These are phyloP conservation scores for Carcina quercana DNA, from an alignment of 2,888 invertebrate genomes.

Conservation along the genomic window DNA sequence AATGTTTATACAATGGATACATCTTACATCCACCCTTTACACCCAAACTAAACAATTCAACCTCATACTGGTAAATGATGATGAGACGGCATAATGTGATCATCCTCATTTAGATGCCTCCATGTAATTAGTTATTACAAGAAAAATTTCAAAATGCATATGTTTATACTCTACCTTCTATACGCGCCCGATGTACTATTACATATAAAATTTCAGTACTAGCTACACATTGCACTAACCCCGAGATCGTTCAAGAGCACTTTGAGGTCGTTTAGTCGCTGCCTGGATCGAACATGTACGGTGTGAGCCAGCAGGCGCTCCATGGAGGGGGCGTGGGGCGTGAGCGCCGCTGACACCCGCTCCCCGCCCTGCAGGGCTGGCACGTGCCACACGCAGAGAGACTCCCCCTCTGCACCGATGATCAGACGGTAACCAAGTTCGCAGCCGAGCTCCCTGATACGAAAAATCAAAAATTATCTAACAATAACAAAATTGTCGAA, in stretches of 20 bases:
- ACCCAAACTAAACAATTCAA: too few relatives aligned
- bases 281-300: conserved; percentile 92
- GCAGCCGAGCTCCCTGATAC: conserved; percentile 81
- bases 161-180: too few relatives aligned
- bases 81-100: too few relatives aligned
- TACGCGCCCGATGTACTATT: too few relatives aligned
- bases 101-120: too few relatives aligned
- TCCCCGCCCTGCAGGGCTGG: conserved; percentile 72
- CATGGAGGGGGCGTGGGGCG: conserved; percentile 95
- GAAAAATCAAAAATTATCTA: too few relatives aligned
- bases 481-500: conserved; percentile 1
- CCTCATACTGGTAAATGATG: too few relatives aligned
- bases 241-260: conserved; percentile 81
- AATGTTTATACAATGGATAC: too few relatives aligned
- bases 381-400: conserved; percentile 74
- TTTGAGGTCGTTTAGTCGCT: conserved; percentile 87
- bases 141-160: too few relatives aligned
- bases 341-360: conserved; percentile 80
- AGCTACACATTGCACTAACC: conserved; percentile 28
- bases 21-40: too few relatives aligned
- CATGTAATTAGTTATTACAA: too few relatives aligned
- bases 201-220: too few relatives aligned
- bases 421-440: conserved; percentile 92
- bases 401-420: conserved; percentile 84
- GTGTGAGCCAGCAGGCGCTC: conserved; percentile 96